Base-by-base conservation (phyloP, 2,888 invertebrate species). In the Julus scandinavius region DNA sequence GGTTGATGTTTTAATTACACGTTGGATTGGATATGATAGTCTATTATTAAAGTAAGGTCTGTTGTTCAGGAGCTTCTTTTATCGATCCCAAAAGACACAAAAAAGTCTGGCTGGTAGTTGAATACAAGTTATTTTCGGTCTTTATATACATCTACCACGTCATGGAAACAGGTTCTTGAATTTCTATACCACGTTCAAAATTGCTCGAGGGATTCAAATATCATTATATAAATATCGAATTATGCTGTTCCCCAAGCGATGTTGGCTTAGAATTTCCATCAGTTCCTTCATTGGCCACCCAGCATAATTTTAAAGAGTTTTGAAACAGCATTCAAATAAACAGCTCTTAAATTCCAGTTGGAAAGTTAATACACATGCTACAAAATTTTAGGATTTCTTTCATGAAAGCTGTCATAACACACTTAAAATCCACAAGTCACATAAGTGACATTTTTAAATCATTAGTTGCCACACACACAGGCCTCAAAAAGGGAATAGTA, bases 1-100 rank as follows among this genome's bases (percentile, higher is more conserved):
- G 58, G n/a, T 63, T 20, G 63, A n/a, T 20, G 63, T 63, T 63
- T 63, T 63, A 63, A 63, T 63, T 63, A 20, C 63, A 63, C 17
- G 17, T 15, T 20, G 7, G 63, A 63, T 1, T 6, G 6, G 63
- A 63, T 29, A 72, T 63, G n/a, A 9, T 63, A 7, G 63, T 20
- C 29, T 72, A 29, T 72, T 72, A 72, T 72, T 72, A 29, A 20
- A 29, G 4, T 9, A 72, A 72, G 29, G 11, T 11, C 54, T 17
- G 17, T 54, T 54, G 45, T 54, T 7, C 29, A n/a, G 11, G 29
- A 29, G 29, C 11, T 29, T 29, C 72, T 13, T 72, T 72, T 29
- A 72, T 72, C 72, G 72, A 72, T 72, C n/a, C 72, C 13, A 72
- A 29, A 2, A 9, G 29, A 7, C 72, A 72, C 45, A 72, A 6